phyloP scores from a whole-genome alignment of 35 echinoderm and acorn worm genomes.

The Hemicentrotus pulcherrimus region DNA sequence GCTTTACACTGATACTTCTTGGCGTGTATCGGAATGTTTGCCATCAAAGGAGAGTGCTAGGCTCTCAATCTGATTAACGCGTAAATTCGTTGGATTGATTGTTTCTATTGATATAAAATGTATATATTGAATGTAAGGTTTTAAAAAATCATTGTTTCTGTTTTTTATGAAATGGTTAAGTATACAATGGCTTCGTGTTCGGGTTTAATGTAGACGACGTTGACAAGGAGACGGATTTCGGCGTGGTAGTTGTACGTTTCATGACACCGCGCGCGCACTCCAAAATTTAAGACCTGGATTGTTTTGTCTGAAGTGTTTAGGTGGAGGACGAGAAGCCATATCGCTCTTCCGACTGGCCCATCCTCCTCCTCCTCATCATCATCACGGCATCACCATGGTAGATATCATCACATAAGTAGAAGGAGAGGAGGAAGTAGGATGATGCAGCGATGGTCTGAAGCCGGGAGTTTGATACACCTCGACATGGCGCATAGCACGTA shows the following conservation, averaged over 20 bases:
- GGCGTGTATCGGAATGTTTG: neutral
- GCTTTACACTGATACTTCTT: neutral
- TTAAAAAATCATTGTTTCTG: neutral
- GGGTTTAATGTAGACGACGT: neutral
- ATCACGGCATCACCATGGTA: neutral
- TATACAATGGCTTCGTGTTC: neutral
- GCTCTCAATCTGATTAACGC: neutral
- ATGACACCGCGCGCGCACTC: neutral
- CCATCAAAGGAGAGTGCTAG: neutral
- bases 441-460: neutral
- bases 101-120: neutral
- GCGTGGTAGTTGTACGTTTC: neutral
- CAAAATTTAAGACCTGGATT: neutral
- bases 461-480: neutral
- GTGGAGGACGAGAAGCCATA: neutral
- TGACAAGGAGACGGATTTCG: neutral
- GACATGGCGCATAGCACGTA: neutral
- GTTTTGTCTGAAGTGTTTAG: neutral
- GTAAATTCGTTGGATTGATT: neutral
- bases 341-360: constrained; percentile 6
- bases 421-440: constrained; percentile 9
- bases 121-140: too few relatives aligned
- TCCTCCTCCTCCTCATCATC: neutral
- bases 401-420: constrained; percentile 11
- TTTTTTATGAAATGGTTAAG: neutral